phyloP scores from a whole-genome alignment of 2,113 vertebrate genomes.

The rabbit (Oryctolagus cuniculus) region mOryCun1.1 NC_091446.1:70979501-70980000 shows the following conservation, averaged over 20 bases:
- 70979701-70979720: neutral
- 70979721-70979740: fast-evolving
- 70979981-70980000: neutral
- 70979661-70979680: fast-evolving
- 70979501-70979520: fast-evolving
- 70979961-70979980: slow-evolving; percentile 86
- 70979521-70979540: neutral
- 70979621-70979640: neutral
- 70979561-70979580: slow-evolving; percentile 79
- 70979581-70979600: too few species aligned
- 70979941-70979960: slow-evolving; percentile 86
- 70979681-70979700: neutral
- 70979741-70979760: neutral
- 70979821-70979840: neutral
- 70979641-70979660: neutral
- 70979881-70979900: fast-evolving
- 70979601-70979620: slow-evolving; percentile 85
- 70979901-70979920: slow-evolving; percentile 89
- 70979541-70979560: slow-evolving; percentile 90
- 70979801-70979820: fast-evolving
- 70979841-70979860: neutral
- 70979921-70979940: slow-evolving; percentile 79
- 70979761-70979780: neutral
- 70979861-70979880: fast-evolving
- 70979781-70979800: fast-evolving